Evolutionary conservation across 2,797 vertebrate species (phyloP).

Genomic region (Neosilurus mollespiculum): DNA sequence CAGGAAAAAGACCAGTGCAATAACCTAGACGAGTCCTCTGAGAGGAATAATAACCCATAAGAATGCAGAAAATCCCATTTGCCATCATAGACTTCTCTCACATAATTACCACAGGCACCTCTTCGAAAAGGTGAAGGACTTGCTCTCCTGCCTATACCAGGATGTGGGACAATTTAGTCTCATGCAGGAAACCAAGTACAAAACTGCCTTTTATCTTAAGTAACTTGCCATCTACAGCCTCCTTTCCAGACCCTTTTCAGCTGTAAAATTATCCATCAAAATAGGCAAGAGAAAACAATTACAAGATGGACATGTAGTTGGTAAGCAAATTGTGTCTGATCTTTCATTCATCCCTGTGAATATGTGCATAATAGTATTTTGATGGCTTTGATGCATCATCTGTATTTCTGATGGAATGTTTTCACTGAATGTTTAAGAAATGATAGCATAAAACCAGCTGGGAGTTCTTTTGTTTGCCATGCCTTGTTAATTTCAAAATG

Average conservation of each 20-base stretch:
- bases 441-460: slow-evolving; percentile 45
- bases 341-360: slow-evolving; percentile 12
- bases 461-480: slow-evolving; percentile 54
- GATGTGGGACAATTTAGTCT: slow-evolving; percentile 48
- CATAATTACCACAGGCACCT: slow-evolving; percentile 71
- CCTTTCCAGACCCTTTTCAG: background rate
- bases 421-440: slow-evolving; percentile 55
- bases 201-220: slow-evolving; percentile 29
- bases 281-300: background rate
- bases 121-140: slow-evolving; percentile 74
- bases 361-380: slow-evolving; percentile 17
- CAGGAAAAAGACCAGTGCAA: slow-evolving; percentile 63
- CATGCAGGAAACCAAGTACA: slow-evolving; percentile 27
- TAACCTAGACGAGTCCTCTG: slow-evolving; percentile 67
- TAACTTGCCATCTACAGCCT: background rate
- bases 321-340: slow-evolving; percentile 5
- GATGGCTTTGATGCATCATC: slow-evolving; percentile 36
- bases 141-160: slow-evolving; percentile 41
- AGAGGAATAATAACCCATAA: slow-evolving; percentile 74
- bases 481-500: slow-evolving; percentile 53
- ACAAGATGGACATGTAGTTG: background rate
- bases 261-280: slow-evolving; percentile 22
- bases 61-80: slow-evolving; percentile 73
- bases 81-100: slow-evolving; percentile 69
- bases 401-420: slow-evolving; percentile 37